These are phyloP conservation scores for Rhynchomys soricoides DNA, from an alignment of 2,113 vertebrate species.

Conservation along the genomic window DNA sequence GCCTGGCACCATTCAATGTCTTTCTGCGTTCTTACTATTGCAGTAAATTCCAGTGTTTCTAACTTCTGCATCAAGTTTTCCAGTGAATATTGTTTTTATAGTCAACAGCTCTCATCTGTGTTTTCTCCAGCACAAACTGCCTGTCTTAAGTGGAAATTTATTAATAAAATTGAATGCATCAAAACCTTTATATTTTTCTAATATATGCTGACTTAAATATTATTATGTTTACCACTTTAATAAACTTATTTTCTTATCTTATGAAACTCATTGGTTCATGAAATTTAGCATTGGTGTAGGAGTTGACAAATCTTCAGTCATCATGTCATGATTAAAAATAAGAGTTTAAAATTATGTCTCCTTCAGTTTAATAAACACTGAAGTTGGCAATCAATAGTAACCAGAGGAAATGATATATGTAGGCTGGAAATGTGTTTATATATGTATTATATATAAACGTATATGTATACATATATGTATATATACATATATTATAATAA, in stretches of 20 bases:
- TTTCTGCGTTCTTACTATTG: not conserved
- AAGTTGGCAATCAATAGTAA: not conserved
- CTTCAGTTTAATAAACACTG: not conserved
- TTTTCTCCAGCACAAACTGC: not conserved
- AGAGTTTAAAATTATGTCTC: not conserved
- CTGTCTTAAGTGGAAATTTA: not conserved
- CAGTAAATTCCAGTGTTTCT: not conserved
- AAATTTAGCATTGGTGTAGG: not conserved
- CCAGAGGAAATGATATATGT: rapidly evolving
- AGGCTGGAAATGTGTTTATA: not conserved
- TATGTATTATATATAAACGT: not conserved
- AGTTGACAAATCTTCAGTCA: not conserved
- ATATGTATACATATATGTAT: not conserved
- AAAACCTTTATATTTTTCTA: not conserved
- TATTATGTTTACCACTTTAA: not conserved
- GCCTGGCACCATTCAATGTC: rapidly evolving
- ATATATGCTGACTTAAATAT: not conserved
- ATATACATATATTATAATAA: too few species aligned
- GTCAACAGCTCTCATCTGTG: not conserved
- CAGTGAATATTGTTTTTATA: too few species aligned
- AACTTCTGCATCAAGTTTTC: not conserved
- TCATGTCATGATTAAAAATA: not conserved
- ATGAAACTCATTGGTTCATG: not conserved
- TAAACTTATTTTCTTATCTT: not conserved
- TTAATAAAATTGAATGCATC: not conserved